Evolutionary conservation across 2,888 invertebrate genomes (phyloP).

Genomic region (Scotopteryx bipunctaria): DNA sequence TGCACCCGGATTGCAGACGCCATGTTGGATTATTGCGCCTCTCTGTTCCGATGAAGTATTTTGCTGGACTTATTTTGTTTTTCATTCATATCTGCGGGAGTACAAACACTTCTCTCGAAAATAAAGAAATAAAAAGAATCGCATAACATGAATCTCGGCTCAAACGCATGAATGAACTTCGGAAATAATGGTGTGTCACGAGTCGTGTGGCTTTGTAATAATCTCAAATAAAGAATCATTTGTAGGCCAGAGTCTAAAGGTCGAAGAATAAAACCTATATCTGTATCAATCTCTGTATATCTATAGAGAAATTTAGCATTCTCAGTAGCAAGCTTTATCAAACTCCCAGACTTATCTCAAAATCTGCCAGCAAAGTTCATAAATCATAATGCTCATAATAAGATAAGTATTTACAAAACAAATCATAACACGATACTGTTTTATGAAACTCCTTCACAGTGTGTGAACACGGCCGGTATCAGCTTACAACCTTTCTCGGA

Average conservation of each 20-base stretch:
- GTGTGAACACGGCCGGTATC: conserved; percentile 45
- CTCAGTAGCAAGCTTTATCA: conserved; percentile 5
- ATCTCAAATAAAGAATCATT: no score
- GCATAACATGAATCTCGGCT: neutral
- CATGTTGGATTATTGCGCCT: conserved; percentile 74
- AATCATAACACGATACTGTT: conserved; percentile 32
- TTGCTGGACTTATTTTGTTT: conserved; percentile 51
- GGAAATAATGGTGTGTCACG: no score
- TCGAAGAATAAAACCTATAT: no score
- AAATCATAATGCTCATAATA: conserved; percentile 23
- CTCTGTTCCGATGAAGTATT: conserved; percentile 69
- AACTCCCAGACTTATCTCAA: conserved; percentile 15
- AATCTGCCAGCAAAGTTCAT: conserved; percentile 16
- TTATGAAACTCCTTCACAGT: conserved; percentile 42
- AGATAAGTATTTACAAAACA: conserved; percentile 32
- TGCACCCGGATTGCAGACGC: conserved; percentile 69
- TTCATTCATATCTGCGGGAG: conserved; percentile 35
- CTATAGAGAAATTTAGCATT: neutral
- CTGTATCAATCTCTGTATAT: no score
- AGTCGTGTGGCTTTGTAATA: no score
- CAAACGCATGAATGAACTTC: neutral
- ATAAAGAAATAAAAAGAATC: neutral
- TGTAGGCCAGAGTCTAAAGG: no score
- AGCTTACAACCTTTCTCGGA: conserved; percentile 56
- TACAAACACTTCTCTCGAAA: neutral